phyloP scores from a whole-genome alignment of 2,113 vertebrate species.

The Notarius quadriscutis region DNA sequence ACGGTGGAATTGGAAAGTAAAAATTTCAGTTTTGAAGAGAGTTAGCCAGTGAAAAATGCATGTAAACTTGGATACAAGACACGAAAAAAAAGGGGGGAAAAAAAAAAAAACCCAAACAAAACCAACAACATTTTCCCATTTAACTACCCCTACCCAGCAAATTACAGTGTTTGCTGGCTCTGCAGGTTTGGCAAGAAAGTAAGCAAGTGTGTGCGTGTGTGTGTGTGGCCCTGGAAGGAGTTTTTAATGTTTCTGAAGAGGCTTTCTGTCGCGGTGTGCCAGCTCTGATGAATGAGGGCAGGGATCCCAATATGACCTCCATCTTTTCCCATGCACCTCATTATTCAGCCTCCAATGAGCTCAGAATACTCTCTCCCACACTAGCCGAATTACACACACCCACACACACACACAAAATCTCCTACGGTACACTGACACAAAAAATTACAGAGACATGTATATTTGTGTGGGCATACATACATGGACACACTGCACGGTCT shows the following conservation, averaged over 20 bases:
- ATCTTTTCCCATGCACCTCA: constrained; percentile 59
- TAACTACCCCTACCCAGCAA: constrained; percentile 49
- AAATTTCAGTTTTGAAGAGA: not conserved
- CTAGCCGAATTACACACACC: constrained; percentile 39
- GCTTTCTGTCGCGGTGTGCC: constrained; percentile 50
- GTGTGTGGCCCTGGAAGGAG: constrained; percentile 55
- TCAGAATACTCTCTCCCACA: constrained; percentile 36
- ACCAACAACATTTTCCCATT: constrained; percentile 20
- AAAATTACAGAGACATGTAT: constrained; percentile 10
- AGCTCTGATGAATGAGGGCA: constrained; percentile 58
- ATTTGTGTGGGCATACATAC: constrained; percentile 24
- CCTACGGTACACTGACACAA: not conserved
- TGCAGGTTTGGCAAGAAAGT: constrained; percentile 50
- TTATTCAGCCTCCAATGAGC: constrained; percentile 57
- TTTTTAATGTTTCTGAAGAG: constrained; percentile 57
- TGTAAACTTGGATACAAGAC: constrained; percentile 17
- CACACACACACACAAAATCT: constrained; percentile 13
- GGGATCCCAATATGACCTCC: constrained; percentile 55
- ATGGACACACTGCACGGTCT: not conserved
- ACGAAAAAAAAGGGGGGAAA: constrained; percentile 7
- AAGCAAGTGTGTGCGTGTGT: constrained; percentile 42
- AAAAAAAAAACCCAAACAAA: not conserved
- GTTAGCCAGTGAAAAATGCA: constrained; percentile 16
- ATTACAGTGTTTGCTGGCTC: constrained; percentile 49
- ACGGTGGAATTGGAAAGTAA: not conserved